phyloP scores from a whole-genome alignment of 2,888 invertebrate species.

The Merodon equestris region DNA sequence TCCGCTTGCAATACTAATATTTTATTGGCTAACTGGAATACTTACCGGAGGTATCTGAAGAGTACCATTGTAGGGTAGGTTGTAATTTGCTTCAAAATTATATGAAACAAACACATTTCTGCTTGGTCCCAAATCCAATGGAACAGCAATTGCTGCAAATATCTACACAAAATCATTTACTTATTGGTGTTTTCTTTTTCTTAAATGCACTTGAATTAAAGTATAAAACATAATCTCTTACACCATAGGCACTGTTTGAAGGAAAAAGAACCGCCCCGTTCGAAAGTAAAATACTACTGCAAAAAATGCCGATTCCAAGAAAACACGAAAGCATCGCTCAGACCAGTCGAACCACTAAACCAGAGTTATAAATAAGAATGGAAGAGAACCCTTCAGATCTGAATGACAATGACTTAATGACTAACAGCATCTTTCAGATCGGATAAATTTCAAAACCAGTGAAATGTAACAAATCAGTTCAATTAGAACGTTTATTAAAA shows the following conservation, averaged over 20 bases:
- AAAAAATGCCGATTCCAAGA: conserved; percentile 3
- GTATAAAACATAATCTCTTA: conserved; percentile 67
- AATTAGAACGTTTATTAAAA: conserved; percentile 40
- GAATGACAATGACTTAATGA: conserved; percentile 31
- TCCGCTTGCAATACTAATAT: no score
- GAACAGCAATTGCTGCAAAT: conserved; percentile 86
- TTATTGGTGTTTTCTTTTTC: background rate
- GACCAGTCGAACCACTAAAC: background rate
- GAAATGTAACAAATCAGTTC: conserved; percentile 22
- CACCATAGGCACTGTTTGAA: conserved; percentile 76
- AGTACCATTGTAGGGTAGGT: conserved; percentile 80
- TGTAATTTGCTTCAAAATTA: conserved; percentile 86
- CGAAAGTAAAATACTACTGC: background rate
- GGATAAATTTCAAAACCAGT: conserved; percentile 8
- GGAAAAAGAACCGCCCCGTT: conserved; percentile 72
- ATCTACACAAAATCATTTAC: conserved; percentile 79
- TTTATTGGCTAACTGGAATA: no score
- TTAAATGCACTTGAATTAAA: background rate
- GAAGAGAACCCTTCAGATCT: conserved; percentile 3
- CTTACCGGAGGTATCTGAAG: conserved; percentile 70
- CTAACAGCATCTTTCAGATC: background rate
- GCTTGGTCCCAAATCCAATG: conserved; percentile 83
- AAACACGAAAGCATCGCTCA: conserved; percentile 20
- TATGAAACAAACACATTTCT: conserved; percentile 86
- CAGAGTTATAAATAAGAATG: background rate